These are phyloP conservation scores for Ceramica pisi DNA, from an alignment of 2,888 invertebrate genomes.

Conservation along the genomic window DNA sequence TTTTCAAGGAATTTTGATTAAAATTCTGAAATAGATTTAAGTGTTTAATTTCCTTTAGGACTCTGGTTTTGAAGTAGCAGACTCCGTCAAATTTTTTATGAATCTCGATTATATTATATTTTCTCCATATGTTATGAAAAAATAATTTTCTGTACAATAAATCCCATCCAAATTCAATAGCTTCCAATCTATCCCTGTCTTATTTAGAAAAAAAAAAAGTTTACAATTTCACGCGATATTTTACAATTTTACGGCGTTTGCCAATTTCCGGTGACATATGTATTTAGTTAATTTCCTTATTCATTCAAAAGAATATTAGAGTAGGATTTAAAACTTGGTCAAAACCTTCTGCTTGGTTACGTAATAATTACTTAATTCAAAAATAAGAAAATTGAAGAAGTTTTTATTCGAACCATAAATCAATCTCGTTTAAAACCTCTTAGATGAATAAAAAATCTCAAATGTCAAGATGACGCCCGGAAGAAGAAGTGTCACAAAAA, in stretches of 20 bases:
- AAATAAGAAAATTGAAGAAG: neutral
- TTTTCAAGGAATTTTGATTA: slow-evolving; percentile 3
- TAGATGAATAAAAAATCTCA: slow-evolving; percentile 5
- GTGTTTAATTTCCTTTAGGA: neutral
- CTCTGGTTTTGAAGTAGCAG: neutral
- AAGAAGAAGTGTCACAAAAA: slow-evolving; percentile 24
- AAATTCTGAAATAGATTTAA: neutral
- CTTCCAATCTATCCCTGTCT: too few relatives aligned
- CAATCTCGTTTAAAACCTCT: neutral
- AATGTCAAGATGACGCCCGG: slow-evolving; percentile 42
- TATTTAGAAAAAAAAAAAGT: too few relatives aligned
- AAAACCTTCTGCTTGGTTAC: neutral
- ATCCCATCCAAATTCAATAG: too few relatives aligned
- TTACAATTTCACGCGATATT: too few relatives aligned
- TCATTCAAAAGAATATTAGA: too few relatives aligned
- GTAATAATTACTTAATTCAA: too few relatives aligned
- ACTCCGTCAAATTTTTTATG: too few relatives aligned
- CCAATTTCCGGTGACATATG: too few relatives aligned
- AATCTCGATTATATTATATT: too few relatives aligned
- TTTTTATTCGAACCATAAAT: slow-evolving; percentile 17
- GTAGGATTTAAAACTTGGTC: neutral
- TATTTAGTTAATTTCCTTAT: neutral
- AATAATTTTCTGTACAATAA: too few relatives aligned
- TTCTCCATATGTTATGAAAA: too few relatives aligned
- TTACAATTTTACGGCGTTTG: too few relatives aligned